Conservation (phyloP, 2,888 invertebrate species). For the Cyclophora punctaria region DNA sequence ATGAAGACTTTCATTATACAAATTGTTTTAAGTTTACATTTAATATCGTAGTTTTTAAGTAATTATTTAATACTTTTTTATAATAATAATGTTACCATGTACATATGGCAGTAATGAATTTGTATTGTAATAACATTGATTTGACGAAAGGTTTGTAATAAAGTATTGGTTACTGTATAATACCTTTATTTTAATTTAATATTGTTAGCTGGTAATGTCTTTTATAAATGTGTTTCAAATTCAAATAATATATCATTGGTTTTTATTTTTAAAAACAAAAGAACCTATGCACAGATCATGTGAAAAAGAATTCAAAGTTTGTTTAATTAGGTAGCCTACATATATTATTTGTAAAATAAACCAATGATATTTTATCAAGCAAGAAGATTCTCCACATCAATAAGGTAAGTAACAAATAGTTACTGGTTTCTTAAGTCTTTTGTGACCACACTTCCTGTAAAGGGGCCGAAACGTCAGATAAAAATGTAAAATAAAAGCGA, state of each 20-base stretch:
- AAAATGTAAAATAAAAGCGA: too few relatives aligned
- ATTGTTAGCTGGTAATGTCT: background rate
- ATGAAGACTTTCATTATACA: constrained; percentile 56
- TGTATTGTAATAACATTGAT: constrained; percentile 19
- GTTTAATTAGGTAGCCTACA: too few relatives aligned
- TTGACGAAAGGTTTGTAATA: constrained; percentile 50
- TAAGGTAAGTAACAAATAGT: background rate
- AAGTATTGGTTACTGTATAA: constrained; percentile 47
- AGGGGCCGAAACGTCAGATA: too few relatives aligned
- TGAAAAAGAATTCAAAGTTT: too few relatives aligned
- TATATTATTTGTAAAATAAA: too few relatives aligned
- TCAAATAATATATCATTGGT: too few relatives aligned
- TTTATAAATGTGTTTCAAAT: constrained; percentile 1
- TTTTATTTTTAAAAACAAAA: too few relatives aligned
- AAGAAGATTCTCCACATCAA: background rate
- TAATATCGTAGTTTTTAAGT: constrained; percentile 43
- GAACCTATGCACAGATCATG: too few relatives aligned
- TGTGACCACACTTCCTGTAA: too few relatives aligned
- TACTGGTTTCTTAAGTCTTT: too few relatives aligned
- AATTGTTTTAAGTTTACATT: constrained; percentile 56
- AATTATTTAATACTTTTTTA: constrained; percentile 40
- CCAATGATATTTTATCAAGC: background rate
- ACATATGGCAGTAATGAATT: constrained; percentile 37
- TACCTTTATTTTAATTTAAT: constrained; percentile 25
- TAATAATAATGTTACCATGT: constrained; percentile 61